These are phyloP conservation scores for Agonum fuliginosum DNA, from an alignment of 2,888 invertebrate species.

Conservation along the genomic window DNA sequence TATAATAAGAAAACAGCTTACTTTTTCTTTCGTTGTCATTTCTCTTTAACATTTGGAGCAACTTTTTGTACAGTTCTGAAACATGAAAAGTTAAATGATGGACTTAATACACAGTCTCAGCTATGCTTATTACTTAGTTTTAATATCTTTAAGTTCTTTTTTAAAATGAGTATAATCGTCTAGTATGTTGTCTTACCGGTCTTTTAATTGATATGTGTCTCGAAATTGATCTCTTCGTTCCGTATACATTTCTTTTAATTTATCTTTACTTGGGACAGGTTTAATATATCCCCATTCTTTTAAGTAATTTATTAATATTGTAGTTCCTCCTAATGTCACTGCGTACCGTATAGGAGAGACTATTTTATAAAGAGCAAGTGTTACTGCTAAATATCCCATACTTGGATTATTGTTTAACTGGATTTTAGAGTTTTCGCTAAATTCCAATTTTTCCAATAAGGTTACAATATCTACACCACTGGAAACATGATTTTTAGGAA, in stretches of 20 bases:
- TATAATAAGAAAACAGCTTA: too few relatives aligned
- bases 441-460: constrained; percentile 83
- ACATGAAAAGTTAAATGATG: not conserved
- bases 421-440: constrained; percentile 86
- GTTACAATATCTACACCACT: constrained; percentile 95
- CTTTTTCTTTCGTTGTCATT: constrained; percentile 5
- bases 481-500: constrained; percentile 68
- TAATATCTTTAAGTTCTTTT: constrained; percentile 73
- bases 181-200: constrained; percentile 72
- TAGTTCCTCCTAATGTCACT: constrained; percentile 93
- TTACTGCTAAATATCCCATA: constrained; percentile 92
- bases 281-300: constrained; percentile 87
- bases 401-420: constrained; percentile 85
- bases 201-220: constrained; percentile 72
- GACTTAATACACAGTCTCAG: not conserved
- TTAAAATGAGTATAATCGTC: constrained; percentile 75
- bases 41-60: not conserved
- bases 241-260: constrained; percentile 79
- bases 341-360: constrained; percentile 93
- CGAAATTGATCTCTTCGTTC: constrained; percentile 78
- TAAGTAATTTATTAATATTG: constrained; percentile 87
- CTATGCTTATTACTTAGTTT: constrained; percentile 65
- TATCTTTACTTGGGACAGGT: constrained; percentile 83
- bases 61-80: constrained; percentile 37
- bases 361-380: constrained; percentile 95